Evolutionary conservation across 2,797 vertebrate species (phyloP).

Genomic region (Hydrocynus forskahlii): DNA sequence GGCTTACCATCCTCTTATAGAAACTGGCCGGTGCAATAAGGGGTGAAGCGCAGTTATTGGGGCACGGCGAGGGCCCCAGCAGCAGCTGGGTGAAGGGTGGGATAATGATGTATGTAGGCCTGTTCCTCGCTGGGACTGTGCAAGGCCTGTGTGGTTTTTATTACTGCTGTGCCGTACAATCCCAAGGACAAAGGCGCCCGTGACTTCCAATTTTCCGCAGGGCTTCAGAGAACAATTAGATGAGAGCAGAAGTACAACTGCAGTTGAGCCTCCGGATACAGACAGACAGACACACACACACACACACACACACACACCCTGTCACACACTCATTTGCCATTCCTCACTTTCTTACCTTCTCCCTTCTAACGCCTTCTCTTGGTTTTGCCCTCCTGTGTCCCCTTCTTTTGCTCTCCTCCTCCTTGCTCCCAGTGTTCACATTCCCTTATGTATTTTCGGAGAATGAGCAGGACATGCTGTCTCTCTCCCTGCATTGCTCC

Average conservation of each 20-base stretch:
- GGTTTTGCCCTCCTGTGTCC: slow-evolving; percentile 18
- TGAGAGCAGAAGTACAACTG: slow-evolving; percentile 64
- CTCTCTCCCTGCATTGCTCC: slow-evolving; percentile 17
- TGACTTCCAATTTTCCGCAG: slow-evolving; percentile 68
- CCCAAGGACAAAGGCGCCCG: slow-evolving; percentile 79
- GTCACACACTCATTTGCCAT: neutral
- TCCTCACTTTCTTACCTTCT: neutral
- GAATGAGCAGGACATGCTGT: slow-evolving; percentile 14
- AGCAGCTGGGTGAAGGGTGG: slow-evolving; percentile 63
- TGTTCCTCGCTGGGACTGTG: slow-evolving; percentile 66
- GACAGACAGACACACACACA: neutral
- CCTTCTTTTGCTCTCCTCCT: neutral
- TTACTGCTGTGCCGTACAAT: slow-evolving; percentile 68
- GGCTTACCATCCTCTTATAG: slow-evolving; percentile 76
- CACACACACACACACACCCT: neutral
- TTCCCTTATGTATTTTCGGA: slow-evolving; percentile 27
- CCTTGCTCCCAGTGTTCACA: slow-evolving; percentile 23
- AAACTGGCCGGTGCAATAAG: slow-evolving; percentile 74
- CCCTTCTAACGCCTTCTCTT: neutral
- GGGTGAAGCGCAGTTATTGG: slow-evolving; percentile 68
- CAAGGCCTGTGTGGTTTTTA: slow-evolving; percentile 62
- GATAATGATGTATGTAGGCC: slow-evolving; percentile 80
- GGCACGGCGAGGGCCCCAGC: slow-evolving; percentile 71
- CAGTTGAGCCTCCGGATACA: slow-evolving; percentile 66
- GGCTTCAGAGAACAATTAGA: slow-evolving; percentile 74